Conservation (phyloP, 2,113 vertebrate species). For the Pollimyrus isidori region DNA sequence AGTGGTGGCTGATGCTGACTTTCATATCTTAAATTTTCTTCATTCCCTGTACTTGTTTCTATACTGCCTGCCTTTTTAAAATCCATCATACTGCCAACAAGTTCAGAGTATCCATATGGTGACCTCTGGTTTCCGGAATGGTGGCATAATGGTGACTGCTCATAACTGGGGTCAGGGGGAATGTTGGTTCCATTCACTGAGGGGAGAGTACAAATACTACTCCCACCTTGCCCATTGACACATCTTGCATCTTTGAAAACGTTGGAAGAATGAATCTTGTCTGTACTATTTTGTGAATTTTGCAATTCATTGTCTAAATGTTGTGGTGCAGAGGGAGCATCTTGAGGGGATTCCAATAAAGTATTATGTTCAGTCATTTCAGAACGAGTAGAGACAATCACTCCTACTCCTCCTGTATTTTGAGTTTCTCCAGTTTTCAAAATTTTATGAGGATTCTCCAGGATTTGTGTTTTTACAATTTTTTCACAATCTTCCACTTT, state of each 20-base stretch:
- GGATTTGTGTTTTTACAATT: constrained; percentile 22
- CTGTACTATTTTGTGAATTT: constrained; percentile 37
- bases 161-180: constrained; percentile 67
- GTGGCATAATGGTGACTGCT: constrained; percentile 61
- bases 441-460: constrained; percentile 18
- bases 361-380: constrained; percentile 52
- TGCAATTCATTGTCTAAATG: background rate
- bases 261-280: constrained; percentile 49
- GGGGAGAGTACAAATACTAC: constrained; percentile 52
- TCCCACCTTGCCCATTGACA: constrained; percentile 80
- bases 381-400: constrained; percentile 79
- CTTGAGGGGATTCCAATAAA: constrained; percentile 43
- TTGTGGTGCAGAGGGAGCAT: background rate
- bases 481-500: constrained; percentile 47
- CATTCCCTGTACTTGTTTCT: constrained; percentile 37
- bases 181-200: constrained; percentile 54
- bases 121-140: constrained; percentile 37
- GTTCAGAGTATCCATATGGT: constrained; percentile 48
- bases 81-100: constrained; percentile 55
- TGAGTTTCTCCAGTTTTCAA: constrained; percentile 47
- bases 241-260: constrained; percentile 60
- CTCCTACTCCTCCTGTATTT: constrained; percentile 72
- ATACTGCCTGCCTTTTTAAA: constrained; percentile 53
- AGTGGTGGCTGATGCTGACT: constrained; percentile 52
- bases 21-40: constrained; percentile 51